Percentiles rank a stretch among this genome's conserved stretches.
These are phyloP conservation scores for Limonius californicus DNA, from an alignment of 1,140 invertebrate genomes.

Conservation along the genomic window DNA sequence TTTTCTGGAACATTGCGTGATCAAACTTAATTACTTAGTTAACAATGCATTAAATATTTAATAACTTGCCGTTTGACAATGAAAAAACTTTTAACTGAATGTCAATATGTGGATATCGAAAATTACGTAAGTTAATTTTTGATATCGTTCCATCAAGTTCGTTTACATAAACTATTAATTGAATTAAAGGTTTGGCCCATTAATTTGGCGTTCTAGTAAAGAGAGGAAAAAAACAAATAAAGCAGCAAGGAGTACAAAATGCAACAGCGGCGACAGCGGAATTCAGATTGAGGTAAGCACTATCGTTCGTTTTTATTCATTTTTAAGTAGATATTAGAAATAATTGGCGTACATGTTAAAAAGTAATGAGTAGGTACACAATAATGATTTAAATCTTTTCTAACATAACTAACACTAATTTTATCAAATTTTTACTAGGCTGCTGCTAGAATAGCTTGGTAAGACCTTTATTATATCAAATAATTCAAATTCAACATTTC, in stretches of 20 bases:
- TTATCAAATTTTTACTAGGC: conserved; percentile 45
- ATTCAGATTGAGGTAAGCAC: conserved; percentile 62
- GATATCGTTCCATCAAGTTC: too few relatives aligned
- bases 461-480: conserved; percentile 39
- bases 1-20: too few relatives aligned
- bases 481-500: background rate
- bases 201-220: conserved; percentile 68
- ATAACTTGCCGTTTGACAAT: too few relatives aligned
- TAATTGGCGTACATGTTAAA: background rate
- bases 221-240: conserved; percentile 65
- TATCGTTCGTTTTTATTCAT: background rate
- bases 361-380: conserved; percentile 6
- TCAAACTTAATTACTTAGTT: too few relatives aligned
- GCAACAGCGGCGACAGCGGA: conserved; percentile 71
- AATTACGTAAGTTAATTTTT: too few relatives aligned
- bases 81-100: too few relatives aligned
- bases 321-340: background rate
- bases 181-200: conserved; percentile 58
- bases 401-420: conserved; percentile 33
- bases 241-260: conserved; percentile 65
- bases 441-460: conserved; percentile 48
- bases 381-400: background rate
- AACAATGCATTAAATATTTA: too few relatives aligned
- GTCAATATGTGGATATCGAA: too few relatives aligned
- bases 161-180: too few relatives aligned